These are phyloP conservation scores for Hephaestus fuliginosus DNA, from an alignment of 2,797 vertebrate species.

Conservation along the genomic window DNA sequence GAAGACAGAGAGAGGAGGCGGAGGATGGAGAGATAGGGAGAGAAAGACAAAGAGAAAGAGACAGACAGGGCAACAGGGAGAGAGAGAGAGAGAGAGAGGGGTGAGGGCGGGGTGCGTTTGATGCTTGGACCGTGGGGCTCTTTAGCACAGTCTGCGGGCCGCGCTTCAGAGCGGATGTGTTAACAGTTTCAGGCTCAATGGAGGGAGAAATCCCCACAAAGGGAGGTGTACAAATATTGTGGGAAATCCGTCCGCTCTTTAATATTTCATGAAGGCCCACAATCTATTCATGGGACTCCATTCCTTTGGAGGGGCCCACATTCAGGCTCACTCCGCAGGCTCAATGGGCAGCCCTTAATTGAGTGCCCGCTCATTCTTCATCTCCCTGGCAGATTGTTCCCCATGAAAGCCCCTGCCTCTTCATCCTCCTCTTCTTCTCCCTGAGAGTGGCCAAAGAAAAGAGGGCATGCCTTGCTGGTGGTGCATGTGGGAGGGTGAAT, in stretches of 20 bases:
- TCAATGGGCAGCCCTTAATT: conserved; percentile 97
- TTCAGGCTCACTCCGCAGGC: conserved; percentile 86
- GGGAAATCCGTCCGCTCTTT: conserved; percentile 93
- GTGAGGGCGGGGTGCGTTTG: conserved; percentile 75
- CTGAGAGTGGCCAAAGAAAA: conserved; percentile 87
- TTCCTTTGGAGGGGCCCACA: conserved; percentile 91
- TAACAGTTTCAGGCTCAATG: conserved; percentile 95
- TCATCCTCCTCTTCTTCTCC: conserved; percentile 88
- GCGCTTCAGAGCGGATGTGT: conserved; percentile 92
- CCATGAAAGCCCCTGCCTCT: conserved; percentile 86
- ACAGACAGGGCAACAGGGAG: conserved; percentile 54
- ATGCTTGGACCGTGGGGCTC: conserved; percentile 79
- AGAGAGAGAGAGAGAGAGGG: conserved; percentile 51
- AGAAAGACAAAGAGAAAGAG: conserved; percentile 64
- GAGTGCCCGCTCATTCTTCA: conserved; percentile 93
- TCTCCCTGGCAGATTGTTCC: conserved; percentile 89
- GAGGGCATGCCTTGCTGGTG: conserved; percentile 88
- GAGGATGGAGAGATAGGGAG: conserved; percentile 57
- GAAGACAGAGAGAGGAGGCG: conserved; percentile 50
- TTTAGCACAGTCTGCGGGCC: conserved; percentile 85
- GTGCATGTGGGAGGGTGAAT: conserved; percentile 85
- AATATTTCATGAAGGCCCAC: conserved; percentile 91
- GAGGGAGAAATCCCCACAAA: conserved; percentile 95
- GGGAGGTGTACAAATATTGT: conserved; percentile 97
- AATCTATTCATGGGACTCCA: conserved; percentile 92